These are phyloP conservation scores for Sardina pilchardus DNA, from an alignment of 2,113 vertebrate genomes.

Conservation along the genomic window DNA sequence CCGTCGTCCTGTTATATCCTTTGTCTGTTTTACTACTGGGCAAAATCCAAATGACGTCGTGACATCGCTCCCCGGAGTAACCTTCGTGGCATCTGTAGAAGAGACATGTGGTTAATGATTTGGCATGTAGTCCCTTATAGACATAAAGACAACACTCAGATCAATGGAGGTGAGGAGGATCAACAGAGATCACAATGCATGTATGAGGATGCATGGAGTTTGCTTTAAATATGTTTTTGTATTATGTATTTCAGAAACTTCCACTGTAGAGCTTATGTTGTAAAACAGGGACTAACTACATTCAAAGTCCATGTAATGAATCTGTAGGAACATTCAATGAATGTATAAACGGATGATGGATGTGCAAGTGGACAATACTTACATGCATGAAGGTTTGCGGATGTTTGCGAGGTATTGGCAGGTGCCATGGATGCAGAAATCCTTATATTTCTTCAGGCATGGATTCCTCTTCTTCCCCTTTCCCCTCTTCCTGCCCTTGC, in stretches of 20 bases:
- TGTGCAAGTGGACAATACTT: slow-evolving; percentile 63
- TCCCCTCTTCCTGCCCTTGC: slow-evolving; percentile 76
- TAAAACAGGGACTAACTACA: neutral
- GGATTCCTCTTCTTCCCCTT: slow-evolving; percentile 91
- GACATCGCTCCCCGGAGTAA: slow-evolving; percentile 88
- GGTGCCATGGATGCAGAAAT: slow-evolving; percentile 93
- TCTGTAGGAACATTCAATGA: neutral
- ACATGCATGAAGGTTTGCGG: slow-evolving; percentile 84
- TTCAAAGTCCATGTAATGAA: neutral
- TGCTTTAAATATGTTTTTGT: too few species aligned
- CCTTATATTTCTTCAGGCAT: slow-evolving; percentile 87
- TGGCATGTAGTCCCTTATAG: neutral
- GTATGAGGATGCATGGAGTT: too few species aligned
- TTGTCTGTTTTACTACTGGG: slow-evolving; percentile 75
- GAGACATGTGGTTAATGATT: neutral
- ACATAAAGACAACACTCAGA: neutral
- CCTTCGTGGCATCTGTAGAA: slow-evolving; percentile 74
- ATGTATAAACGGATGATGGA: neutral
- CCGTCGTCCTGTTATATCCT: slow-evolving; percentile 84
- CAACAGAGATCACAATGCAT: too few species aligned
- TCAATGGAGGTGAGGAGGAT: neutral
- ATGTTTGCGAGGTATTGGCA: slow-evolving; percentile 84
- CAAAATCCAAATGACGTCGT: slow-evolving; percentile 73
- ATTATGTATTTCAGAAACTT: neutral
- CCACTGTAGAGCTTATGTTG: neutral